Evolutionary conservation across 2,797 vertebrate genomes (phyloP), one percentile per base, ranked within the genome.

Genomic region (Cygnus olor): DNA sequence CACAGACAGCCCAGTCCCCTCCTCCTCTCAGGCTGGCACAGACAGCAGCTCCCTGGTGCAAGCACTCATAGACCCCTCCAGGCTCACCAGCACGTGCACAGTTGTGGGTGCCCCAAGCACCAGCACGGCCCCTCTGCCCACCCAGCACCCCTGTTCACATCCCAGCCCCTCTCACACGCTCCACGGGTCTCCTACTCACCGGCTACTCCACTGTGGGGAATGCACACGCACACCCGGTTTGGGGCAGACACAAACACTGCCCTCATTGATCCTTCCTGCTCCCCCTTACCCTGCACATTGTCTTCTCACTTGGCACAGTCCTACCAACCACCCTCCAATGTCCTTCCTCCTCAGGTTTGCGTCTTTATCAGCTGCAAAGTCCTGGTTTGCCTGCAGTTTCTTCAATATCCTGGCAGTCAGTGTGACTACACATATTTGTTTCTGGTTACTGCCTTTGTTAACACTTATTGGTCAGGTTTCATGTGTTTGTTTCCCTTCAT

Each of bases 61-160:
- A 15, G 16, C 28, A n/a, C 15, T 53, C 8, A 49, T 15, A 4
- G 22, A 14, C 11, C 2, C 9, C n/a, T 22, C 38, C 56, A 54
- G 22, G 5, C 24, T 76, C 63, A 34, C 18, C 70, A 47, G 15
- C 24, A 47, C 16, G 11, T 0, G 0, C 14, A 40, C 15, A 21
- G 19, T 78, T 10, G 5, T 1, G 1, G 36, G 14, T 53, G 6
- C 20, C 8, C n/a, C 0, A 0, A 57, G 13, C 4, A 77, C 17
- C 7, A 2, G 3, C 7, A 56, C 0, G 1, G 9, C 0, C 5
- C 4, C 28, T 56, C 25, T 56, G 24, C 13, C 30, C 2, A 0
- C 9, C 14, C 3, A 0, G 6, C 4, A 40, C 6, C 5, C 14
- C 9, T 17, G 14, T 15, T 27, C 0, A 0, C 12, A 40, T 30